phyloP scores from a whole-genome alignment of 2,113 vertebrate species.

The Malaclemys terrapin region DNA sequence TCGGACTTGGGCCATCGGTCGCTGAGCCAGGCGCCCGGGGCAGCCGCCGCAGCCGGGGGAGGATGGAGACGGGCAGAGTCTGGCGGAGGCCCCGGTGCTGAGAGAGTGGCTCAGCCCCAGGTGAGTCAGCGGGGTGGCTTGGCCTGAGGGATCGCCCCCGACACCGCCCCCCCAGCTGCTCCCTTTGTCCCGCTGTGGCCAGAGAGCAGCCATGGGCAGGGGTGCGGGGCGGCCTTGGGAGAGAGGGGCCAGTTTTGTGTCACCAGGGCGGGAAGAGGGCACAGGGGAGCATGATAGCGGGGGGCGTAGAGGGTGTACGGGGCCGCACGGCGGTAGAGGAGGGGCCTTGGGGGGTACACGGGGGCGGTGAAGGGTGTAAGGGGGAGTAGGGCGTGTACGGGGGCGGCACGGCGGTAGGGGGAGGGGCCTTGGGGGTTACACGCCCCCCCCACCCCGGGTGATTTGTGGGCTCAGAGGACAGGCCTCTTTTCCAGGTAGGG shows the following conservation, averaged over 20 bases:
- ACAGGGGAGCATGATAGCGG: background rate
- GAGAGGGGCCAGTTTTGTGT: background rate
- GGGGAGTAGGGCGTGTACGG: background rate
- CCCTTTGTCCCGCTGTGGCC: too few relatives aligned
- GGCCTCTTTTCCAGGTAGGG: background rate
- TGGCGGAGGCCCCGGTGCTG: background rate
- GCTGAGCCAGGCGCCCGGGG: background rate
- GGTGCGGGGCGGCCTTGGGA: background rate
- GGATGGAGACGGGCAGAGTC: background rate
- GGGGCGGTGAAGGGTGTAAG: fast-evolving
- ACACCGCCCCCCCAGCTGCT: background rate
- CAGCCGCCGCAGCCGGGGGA: background rate
- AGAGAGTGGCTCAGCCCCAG: background rate
- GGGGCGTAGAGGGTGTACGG: background rate
- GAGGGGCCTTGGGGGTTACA: fast-evolving
- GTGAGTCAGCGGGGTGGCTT: background rate
- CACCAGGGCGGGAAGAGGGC: too few relatives aligned
- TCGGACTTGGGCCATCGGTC: background rate
- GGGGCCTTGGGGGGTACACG: background rate
- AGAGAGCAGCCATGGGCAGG: background rate
- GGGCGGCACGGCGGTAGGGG: too few relatives aligned
- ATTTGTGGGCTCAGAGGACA: too few relatives aligned
- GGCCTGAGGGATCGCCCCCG: too few relatives aligned
- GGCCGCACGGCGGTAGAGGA: too few relatives aligned
- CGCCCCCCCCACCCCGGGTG: fast-evolving